Evolutionary conservation across 2,888 invertebrate species (phyloP).

Genomic region (Scaptomyza caliginosa): DNA sequence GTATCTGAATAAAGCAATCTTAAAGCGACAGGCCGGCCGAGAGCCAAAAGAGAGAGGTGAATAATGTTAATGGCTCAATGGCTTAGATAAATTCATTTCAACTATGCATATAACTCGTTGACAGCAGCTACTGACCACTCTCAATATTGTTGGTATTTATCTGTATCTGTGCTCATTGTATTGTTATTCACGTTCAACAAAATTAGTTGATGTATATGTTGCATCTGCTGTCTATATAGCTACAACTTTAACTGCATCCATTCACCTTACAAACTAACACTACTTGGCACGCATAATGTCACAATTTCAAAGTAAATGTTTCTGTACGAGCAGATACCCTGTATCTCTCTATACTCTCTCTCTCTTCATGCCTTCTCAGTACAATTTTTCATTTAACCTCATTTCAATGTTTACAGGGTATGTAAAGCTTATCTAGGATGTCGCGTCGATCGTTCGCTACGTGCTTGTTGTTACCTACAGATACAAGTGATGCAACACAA

Average conservation of each 20-base stretch:
- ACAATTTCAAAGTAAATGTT: not conserved
- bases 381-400: not conserved
- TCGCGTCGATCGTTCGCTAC: slow-evolving; percentile 3
- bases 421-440: not conserved
- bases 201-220: slow-evolving; percentile 43
- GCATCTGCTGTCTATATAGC: slow-evolving; percentile 1
- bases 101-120: slow-evolving; percentile 10
- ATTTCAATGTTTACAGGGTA: not conserved
- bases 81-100: slow-evolving; percentile 5
- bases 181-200: slow-evolving; percentile 46
- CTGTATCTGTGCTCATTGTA: slow-evolving; percentile 9
- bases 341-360: not conserved
- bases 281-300: slow-evolving; percentile 3
- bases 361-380: not conserved
- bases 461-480: slow-evolving; percentile 30
- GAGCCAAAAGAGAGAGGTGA: not conserved
- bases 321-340: not conserved
- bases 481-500: slow-evolving; percentile 50
- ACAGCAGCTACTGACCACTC: slow-evolving; percentile 5
- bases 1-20: slow-evolving; percentile 1
- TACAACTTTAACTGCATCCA: not conserved
- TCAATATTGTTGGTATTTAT: not conserved
- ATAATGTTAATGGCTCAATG: slow-evolving; percentile 7
- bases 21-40: not conserved
- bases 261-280: not conserved